Evolutionary conservation across 2,113 vertebrate species (phyloP), one percentile per base, ranked within the genome.

Genomic region (Spheniscus mendiculus): DNA sequence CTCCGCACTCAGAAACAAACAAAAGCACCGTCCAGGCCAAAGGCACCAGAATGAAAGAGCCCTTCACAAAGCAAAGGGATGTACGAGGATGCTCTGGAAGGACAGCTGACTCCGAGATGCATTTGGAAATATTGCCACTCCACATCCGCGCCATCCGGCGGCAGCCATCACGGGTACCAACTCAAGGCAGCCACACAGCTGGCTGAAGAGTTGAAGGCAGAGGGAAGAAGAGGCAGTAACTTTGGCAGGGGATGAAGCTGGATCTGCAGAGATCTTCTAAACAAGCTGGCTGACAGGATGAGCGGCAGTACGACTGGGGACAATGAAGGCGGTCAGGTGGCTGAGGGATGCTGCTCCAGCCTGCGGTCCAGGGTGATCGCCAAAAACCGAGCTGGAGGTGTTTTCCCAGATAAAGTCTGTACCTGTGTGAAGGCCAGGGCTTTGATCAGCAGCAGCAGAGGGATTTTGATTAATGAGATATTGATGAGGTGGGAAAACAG

Each of bases 111-210:
- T 22, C 29, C n/a, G 16, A 8, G 65, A 3, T 5, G 11, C 10
- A 0, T 59, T n/a, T 11, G 14, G 83, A 47, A 71, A 15, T 1
- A 2, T 7, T 9, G 9, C 25, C 62, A 40, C 47, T 5, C 34
- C 16, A 5, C 7, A 17, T 8, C 40, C 9, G 2, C 9, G 2
- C 4, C 7, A 0, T 0, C 4, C 15, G 49, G 38, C 55, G 15
- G 70, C 7, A 5, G 11, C 30, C 47, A 10, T 0, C 36, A 1
- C 0, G 8, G 69, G 50, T 10, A 18, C 6, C 74, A 44, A 6
- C 42, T 27, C 69, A 6, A 17, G 61, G 40, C 52, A 26, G 11
- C 49, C 30, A 70, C 87, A 22, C 2, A 6, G 38, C 25, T 5
- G 4, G 61, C 65, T 22, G 13, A 26, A 44, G 34, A 23, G 10